Evolutionary conservation across 2,888 invertebrate species (phyloP).

Genomic region (Meloe dianella): DNA sequence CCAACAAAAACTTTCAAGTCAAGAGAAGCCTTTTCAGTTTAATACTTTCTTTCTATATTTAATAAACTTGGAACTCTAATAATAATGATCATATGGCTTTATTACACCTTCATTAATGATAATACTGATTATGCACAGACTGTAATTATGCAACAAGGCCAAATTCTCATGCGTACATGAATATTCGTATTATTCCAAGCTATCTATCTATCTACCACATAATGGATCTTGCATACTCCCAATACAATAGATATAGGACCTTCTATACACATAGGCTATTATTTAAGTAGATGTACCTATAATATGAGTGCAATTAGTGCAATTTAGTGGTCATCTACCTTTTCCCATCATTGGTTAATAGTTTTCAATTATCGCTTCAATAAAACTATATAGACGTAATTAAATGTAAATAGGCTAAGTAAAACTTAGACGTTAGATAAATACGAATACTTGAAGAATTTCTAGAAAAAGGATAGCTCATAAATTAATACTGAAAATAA

Average conservation of each 20-base stretch:
- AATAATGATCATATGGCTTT: constrained; percentile 25
- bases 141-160: constrained; percentile 34
- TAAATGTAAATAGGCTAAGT: too few relatives aligned
- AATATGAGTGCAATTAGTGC: background rate
- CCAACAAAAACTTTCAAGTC: too few relatives aligned
- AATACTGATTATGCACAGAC: constrained; percentile 38
- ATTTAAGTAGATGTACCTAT: background rate
- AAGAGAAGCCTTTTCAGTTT: background rate
- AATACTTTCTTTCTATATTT: background rate
- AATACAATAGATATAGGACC: background rate
- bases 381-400: background rate
- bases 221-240: background rate
- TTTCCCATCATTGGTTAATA: background rate
- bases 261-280: background rate
- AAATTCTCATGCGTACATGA: constrained; percentile 45
- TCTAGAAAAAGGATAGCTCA: too few relatives aligned
- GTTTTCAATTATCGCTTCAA: background rate
- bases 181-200: constrained; percentile 35
- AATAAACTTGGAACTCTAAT: background rate
- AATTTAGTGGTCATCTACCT: background rate
- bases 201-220: constrained; percentile 16
- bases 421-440: too few relatives aligned
- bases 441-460: too few relatives aligned
- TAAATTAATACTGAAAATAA: too few relatives aligned
- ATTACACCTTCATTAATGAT: constrained; percentile 42